Evolutionary conservation across 2,113 vertebrate species (phyloP), one percentile per base, ranked within the genome.

Genomic region (Ciconia stormi): DNA sequence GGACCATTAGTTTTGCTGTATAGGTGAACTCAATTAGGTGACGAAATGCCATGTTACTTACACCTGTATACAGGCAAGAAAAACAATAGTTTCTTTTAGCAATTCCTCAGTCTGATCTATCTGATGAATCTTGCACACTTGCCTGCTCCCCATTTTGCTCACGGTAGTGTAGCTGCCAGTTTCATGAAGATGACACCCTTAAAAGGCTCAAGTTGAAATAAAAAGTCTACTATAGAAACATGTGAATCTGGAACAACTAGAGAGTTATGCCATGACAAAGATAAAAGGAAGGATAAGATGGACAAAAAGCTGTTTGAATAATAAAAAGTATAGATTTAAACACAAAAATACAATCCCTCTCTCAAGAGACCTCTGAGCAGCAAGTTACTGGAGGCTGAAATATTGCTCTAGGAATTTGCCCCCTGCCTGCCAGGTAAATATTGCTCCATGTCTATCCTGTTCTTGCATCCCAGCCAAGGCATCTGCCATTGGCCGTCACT

Each of bases 1-100:
- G 98, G 30, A 99, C 97, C 95, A 98, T 98, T 74, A 99, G 95
- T 32, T 98, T 99, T 89, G 99, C 99, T 27, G 99, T 99, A 87
- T 99, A 99, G 6, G 99, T 99, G 96, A 99, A 99, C 95, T 99
- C 99, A 97, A 99, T 99, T 95, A 99, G 98, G 89, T 99, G 99
- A 82, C 98, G 98, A 97, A 99, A 99, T 27, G 99, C 99, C 79
- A 98, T 98, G 97, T 99, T 99, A 98, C 99, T 99, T 79, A 99
- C 99, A 91, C 99, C 99, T 99, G 97, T 76, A 80, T 36, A 70
- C 16, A 85, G 86, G 67, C 16, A 81, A 87, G 65, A 87, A 63
- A 71, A 81, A 27, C 32, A 90, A 67, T 78, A 65, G 10, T 88
- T 50, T 49, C 38, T 77, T 58, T 77, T 65, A 61, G 70, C 26